Base-by-base conservation (phyloP, 2,113 vertebrate species). In the Mirza zaza region DNA sequence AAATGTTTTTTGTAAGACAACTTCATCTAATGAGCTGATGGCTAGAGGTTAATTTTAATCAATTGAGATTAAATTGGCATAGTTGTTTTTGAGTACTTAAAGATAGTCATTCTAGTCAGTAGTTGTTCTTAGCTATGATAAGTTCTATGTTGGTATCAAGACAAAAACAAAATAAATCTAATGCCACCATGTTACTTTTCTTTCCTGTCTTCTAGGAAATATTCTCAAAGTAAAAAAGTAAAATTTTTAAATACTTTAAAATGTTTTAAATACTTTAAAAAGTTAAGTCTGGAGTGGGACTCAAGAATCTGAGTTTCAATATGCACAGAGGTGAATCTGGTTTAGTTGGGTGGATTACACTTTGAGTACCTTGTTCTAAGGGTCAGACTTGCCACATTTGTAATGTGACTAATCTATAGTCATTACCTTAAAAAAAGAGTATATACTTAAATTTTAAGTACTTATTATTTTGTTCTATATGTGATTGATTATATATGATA, bases 11-110 rank as follows among this genome's bases (percentile, higher is more conserved):
- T 29, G 80, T 75, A 70, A 75, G 25, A 27, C 92, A 94, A 86
- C 8, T 8, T 83, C 57, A 88, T 45, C 7, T 79, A 86, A 55
- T 81, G 21, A 88, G 7, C 3, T 73, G 15, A 39, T 86, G 10
- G 50, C 18, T 93, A 61, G 29, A 81, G 76, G 42, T 86, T 68
- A 87, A 80, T 97, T 91, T 94, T 73, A 90, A 63, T 94, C 68
- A 86, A 68, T 2, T 8, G 8, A 68, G 25, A 86, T 57, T 68
- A 63, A 93, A 25, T 87, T 67, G 77, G 7, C 21, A 42, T n/a
- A 36, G 17, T 45, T 88, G 39, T 85, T 86, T 91, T 77, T 48
- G 15, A 97, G 15, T 63, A 77, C 23, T 82, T 85, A 76, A 32
- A 88, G 17, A 52, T 9, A n/a, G 2, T n/a, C 20, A 90, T 70